These are phyloP conservation scores for Boloria euphrosyne DNA, from an alignment of 2,888 invertebrate species.

Conservation along the genomic window DNA sequence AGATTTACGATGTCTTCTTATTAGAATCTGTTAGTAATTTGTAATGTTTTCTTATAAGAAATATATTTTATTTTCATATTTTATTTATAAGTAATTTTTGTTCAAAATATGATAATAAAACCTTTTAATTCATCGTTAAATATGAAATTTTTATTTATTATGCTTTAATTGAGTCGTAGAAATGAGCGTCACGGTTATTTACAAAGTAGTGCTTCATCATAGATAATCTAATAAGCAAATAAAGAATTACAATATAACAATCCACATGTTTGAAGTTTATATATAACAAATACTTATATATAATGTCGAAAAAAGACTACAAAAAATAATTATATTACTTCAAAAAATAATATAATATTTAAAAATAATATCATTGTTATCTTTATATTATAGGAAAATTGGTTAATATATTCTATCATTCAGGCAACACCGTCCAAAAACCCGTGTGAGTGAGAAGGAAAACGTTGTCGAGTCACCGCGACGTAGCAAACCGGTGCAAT, in stretches of 20 bases:
- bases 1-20: neutral
- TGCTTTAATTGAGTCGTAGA: too few relatives aligned
- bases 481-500: constrained; percentile 56
- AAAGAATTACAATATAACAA: too few relatives aligned
- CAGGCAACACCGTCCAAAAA: constrained; percentile 39
- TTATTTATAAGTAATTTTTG: neutral
- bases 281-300: too few relatives aligned
- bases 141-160: too few relatives aligned
- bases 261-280: too few relatives aligned
- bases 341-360: too few relatives aligned
- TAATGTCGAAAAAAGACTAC: too few relatives aligned
- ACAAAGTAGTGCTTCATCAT: too few relatives aligned
- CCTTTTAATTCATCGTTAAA: too few relatives aligned
- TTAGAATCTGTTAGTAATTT: constrained; percentile 4
- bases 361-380: neutral
- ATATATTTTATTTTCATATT: neutral
- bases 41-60: neutral
- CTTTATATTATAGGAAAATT: neutral
- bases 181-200: too few relatives aligned
- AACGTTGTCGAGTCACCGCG: constrained; percentile 63
- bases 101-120: neutral
- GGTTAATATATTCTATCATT: neutral
- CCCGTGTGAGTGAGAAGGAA: constrained; percentile 68
- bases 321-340: too few relatives aligned
- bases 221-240: too few relatives aligned